Evolutionary conservation across 2,888 invertebrate species (phyloP).

Genomic region (Acanthopleura granulata): DNA sequence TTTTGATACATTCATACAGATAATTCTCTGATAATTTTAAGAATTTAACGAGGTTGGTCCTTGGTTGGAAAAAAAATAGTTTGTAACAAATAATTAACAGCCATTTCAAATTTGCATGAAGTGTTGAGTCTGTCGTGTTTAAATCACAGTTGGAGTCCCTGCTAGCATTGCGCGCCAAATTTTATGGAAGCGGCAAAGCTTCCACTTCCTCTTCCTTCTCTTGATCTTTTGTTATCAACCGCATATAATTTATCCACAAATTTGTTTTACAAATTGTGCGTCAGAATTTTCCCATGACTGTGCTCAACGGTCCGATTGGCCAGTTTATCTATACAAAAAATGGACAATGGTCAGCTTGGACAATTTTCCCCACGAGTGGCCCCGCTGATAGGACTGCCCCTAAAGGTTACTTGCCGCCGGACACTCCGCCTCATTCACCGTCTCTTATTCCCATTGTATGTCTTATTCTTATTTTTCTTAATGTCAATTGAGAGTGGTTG

Average conservation of each 20-base stretch:
- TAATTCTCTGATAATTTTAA: no score
- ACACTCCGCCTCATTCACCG: neutral
- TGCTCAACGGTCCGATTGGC: neutral
- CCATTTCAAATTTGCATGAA: no score
- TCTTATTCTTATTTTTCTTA: constrained; percentile 13
- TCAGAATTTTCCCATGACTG: neutral
- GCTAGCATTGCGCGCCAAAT: no score
- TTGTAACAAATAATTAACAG: no score
- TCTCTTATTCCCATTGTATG: neutral
- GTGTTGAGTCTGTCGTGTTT: no score
- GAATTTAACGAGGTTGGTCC: no score
- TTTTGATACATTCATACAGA: no score
- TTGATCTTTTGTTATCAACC: neutral
- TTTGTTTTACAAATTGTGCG: constrained; percentile 8
- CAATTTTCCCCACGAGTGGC: constrained; percentile 18
- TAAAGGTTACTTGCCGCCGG: constrained; percentile 15
- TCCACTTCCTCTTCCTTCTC: no score
- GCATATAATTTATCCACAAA: neutral
- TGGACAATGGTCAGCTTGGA: constrained; percentile 8
- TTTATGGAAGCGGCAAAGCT: no score
- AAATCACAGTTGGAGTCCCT: no score
- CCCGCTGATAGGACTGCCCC: neutral
- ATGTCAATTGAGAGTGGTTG: constrained; percentile 4
- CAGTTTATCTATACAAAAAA: constrained; percentile 5
- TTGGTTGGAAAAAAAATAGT: no score